phyloP scores from a whole-genome alignment of 2,113 vertebrate species.

The Formicarius rufipectus region DNA sequence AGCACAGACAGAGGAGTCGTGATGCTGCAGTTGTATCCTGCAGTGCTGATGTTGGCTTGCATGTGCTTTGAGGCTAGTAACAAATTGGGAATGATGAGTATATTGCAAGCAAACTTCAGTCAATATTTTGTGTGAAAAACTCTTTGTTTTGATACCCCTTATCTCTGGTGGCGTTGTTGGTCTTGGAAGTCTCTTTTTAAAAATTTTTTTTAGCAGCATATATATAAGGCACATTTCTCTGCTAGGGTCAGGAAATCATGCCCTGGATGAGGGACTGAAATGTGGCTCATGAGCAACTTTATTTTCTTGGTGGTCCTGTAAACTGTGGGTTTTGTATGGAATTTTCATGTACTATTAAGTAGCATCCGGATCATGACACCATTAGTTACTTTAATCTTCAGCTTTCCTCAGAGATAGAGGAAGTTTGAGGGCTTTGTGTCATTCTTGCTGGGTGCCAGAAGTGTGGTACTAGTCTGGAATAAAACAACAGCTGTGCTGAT shows the following conservation, averaged over 20 bases:
- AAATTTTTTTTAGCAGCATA: not conserved
- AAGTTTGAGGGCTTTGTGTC: not conserved
- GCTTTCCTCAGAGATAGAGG: not conserved
- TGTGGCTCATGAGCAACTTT: not conserved
- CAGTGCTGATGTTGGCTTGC: not conserved
- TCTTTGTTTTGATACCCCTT: not conserved
- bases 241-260: not conserved
- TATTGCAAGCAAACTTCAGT: not conserved
- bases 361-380: not conserved
- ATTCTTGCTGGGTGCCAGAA: not conserved
- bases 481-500: conserved; percentile 5
- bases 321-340: not conserved
- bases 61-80: not conserved
- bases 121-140: not conserved
- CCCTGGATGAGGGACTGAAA: not conserved
- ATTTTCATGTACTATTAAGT: not conserved
- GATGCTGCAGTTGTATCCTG: not conserved
- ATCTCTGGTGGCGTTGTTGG: not conserved
- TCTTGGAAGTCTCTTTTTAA: not conserved
- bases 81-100: not conserved
- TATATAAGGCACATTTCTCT: not conserved
- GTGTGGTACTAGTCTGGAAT: not conserved
- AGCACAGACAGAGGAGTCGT: not conserved
- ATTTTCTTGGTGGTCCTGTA: not conserved
- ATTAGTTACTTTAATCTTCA: not conserved